phyloP scores from a whole-genome alignment of 2,113 vertebrate genomes.

The Podiceps cristatus region DNA sequence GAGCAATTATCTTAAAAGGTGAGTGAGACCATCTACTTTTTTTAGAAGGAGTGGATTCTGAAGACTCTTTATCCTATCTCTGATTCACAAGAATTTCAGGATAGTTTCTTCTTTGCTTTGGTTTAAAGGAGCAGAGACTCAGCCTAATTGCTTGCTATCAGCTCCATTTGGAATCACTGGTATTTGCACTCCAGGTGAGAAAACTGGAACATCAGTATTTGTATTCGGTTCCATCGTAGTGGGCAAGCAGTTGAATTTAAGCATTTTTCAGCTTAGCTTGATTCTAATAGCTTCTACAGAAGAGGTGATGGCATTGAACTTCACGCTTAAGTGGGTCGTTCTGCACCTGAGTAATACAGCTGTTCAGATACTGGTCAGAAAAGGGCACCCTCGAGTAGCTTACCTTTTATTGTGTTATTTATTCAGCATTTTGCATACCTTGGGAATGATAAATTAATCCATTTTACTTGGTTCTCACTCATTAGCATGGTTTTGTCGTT shows the following conservation, averaged over 20 bases:
- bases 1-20: neutral
- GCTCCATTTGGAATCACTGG: neutral
- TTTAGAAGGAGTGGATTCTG: neutral
- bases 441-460: neutral
- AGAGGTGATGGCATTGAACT: neutral
- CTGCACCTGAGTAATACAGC: neutral
- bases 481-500: neutral
- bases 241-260: neutral
- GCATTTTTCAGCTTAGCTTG: neutral
- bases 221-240: neutral
- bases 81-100: neutral
- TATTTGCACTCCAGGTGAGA: neutral
- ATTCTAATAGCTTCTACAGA: neutral
- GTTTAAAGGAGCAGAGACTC: neutral
- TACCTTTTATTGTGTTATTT: neutral
- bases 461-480: neutral
- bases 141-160: neutral
- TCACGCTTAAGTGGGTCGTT: neutral
- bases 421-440: neutral
- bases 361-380: neutral
- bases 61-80: too few species aligned
- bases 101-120: neutral
- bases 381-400: neutral
- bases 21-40: neutral
- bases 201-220: neutral